These are phyloP conservation scores for Hyla sarda DNA, from an alignment of 2,113 vertebrate species.

Conservation along the genomic window DNA sequence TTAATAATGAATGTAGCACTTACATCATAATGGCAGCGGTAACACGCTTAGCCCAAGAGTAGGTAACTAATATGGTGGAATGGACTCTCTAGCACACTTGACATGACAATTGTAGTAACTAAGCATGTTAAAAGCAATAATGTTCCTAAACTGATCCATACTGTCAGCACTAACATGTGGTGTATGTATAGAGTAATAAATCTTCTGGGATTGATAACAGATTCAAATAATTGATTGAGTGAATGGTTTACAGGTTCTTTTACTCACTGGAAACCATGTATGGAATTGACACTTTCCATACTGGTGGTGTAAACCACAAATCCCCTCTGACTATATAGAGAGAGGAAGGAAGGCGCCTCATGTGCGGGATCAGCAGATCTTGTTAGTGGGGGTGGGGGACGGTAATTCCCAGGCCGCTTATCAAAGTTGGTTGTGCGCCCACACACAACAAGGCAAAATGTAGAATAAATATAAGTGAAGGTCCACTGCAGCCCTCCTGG, in stretches of 20 bases:
- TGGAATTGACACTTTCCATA: background rate
- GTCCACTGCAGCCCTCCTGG: too few species aligned
- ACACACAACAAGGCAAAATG: too few species aligned
- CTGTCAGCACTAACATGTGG: background rate
- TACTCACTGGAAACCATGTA: background rate
- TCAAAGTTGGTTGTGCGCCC: too few species aligned
- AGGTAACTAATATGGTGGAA: conserved; percentile 12
- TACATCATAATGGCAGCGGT: background rate
- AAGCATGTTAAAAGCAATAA: conserved; percentile 25
- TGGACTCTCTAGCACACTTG: background rate
- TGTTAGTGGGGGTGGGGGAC: too few species aligned
- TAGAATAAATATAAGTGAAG: too few species aligned
- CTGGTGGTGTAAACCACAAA: background rate
- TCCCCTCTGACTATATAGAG: background rate
- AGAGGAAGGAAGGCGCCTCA: too few species aligned
- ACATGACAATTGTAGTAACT: conserved; percentile 15
- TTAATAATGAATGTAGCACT: conserved; percentile 9
- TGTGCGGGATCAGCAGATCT: too few species aligned
- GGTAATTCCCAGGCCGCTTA: too few species aligned
- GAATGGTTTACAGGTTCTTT: background rate
- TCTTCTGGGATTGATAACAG: background rate
- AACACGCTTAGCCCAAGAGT: background rate
- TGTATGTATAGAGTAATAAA: background rate
- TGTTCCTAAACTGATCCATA: background rate
- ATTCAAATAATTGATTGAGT: conserved; percentile 31